Evolutionary conservation across 1,140 invertebrate species (phyloP).

Genomic region (Venturia canescens): DNA sequence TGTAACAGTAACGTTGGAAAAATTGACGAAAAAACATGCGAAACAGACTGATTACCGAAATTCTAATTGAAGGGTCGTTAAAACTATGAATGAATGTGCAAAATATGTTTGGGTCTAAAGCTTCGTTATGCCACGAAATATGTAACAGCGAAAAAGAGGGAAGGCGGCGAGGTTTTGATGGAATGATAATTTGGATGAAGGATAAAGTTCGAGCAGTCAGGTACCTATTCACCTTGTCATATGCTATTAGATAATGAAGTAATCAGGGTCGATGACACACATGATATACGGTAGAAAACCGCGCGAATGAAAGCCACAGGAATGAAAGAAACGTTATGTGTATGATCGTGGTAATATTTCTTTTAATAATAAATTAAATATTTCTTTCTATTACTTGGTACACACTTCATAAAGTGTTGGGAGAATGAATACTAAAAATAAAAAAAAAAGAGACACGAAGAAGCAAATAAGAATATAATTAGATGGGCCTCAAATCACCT

Average conservation of each 20-base stretch:
- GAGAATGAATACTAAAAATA: background rate
- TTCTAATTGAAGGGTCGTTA: too few species aligned
- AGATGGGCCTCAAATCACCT: slow-evolving; percentile 56
- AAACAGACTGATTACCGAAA: too few species aligned
- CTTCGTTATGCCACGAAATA: slow-evolving; percentile 10
- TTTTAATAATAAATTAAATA: slow-evolving; percentile 56
- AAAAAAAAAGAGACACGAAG: background rate
- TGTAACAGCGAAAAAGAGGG: background rate
- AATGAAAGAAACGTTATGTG: slow-evolving; percentile 45
- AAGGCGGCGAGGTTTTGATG: background rate
- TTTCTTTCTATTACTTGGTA: slow-evolving; percentile 50
- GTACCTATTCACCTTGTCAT: slow-evolving; percentile 61
- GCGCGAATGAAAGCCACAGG: background rate
- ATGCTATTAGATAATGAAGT: slow-evolving; percentile 55
- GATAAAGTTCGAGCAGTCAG: slow-evolving; percentile 60
- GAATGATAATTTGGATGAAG: slow-evolving; percentile 19
- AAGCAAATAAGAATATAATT: background rate
- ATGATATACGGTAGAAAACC: slow-evolving; percentile 1
- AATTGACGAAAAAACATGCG: too few species aligned
- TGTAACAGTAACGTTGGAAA: too few species aligned
- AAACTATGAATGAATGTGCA: too few species aligned
- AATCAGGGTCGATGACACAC: slow-evolving; percentile 36
- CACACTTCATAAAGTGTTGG: background rate
- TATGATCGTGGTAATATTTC: slow-evolving; percentile 35
- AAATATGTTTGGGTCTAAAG: background rate